Percentiles rank a stretch among this genome's conserved stretches.
phyloP scores from a whole-genome alignment of 2,113 vertebrate genomes.

The Empidonax alnorum region DNA sequence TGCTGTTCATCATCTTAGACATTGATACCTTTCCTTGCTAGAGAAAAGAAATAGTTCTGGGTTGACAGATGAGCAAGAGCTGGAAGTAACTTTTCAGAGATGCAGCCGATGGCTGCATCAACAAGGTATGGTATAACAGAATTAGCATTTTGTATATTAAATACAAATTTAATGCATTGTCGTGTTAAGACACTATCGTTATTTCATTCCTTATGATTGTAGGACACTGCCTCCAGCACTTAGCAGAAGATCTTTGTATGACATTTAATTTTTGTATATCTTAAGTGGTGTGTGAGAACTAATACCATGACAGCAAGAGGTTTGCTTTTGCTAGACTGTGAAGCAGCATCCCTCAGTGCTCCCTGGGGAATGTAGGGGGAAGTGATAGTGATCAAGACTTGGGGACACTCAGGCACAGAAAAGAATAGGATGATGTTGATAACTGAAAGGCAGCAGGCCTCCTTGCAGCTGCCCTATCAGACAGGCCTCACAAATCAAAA shows the following conservation, averaged over 20 bases:
- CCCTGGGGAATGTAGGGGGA: neutral
- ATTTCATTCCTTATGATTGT: neutral
- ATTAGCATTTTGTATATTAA: neutral
- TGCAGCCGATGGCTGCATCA: neutral
- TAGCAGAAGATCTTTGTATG: neutral
- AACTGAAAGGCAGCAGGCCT: neutral
- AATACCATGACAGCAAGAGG: neutral
- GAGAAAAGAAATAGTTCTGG: neutral
- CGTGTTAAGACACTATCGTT: neutral
- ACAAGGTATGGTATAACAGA: neutral
- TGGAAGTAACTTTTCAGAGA: neutral
- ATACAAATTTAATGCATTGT: neutral
- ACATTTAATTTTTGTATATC: neutral
- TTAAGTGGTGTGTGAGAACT: neutral
- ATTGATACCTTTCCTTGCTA: neutral
- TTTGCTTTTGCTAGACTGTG: neutral
- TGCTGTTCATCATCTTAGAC: neutral
- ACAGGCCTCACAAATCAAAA: slow-evolving; percentile 23
- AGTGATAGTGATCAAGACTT: neutral
- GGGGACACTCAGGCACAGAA: neutral
- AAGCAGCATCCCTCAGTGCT: neutral
- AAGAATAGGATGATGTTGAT: neutral
- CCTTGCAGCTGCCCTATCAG: neutral
- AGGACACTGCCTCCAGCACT: neutral
- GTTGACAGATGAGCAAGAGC: neutral